Percentiles rank a stretch among this genome's conserved stretches.
These are phyloP conservation scores for Tetramorium bicarinatum DNA, from an alignment of 2,888 invertebrate genomes.

Conservation along the genomic window DNA sequence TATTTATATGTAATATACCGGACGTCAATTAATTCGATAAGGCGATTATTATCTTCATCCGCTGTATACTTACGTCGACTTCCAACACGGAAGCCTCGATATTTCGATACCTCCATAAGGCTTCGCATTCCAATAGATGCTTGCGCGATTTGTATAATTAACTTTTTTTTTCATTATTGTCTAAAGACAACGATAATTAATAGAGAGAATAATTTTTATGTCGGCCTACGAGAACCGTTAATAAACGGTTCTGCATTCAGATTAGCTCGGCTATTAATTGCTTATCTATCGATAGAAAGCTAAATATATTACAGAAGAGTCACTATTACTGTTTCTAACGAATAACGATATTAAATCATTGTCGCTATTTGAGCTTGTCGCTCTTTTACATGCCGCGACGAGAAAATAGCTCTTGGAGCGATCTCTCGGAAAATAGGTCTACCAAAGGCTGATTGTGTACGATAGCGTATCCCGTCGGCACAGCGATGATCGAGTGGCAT, in stretches of 20 bases:
- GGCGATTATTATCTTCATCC: slow-evolving; percentile 16
- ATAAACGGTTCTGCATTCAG: not conserved
- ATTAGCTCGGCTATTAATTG: slow-evolving; percentile 5
- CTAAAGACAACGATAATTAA: not conserved
- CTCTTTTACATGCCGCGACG: slow-evolving; percentile 61
- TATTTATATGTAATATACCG: not conserved
- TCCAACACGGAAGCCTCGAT: slow-evolving; percentile 71
- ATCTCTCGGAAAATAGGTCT: slow-evolving; percentile 4
- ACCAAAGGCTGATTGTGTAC: slow-evolving; percentile 35
- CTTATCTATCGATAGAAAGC: not conserved
- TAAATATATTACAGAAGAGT: not conserved
- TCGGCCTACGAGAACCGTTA: not conserved
- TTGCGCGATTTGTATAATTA: slow-evolving; percentile 77
- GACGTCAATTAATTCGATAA: slow-evolving; percentile 4
- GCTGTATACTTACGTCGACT: slow-evolving; percentile 32
- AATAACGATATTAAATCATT: slow-evolving; percentile 59
- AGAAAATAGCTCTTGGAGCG: slow-evolving; percentile 10
- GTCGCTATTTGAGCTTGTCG: slow-evolving; percentile 58
- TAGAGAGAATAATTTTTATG: not conserved
- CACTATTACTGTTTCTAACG: not conserved
- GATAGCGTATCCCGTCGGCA: slow-evolving; percentile 45
- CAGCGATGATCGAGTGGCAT: slow-evolving; percentile 60
- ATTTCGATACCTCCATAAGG: slow-evolving; percentile 67
- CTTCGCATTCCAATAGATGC: slow-evolving; percentile 68
- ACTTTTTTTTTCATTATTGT: slow-evolving; percentile 2